Percentiles rank a stretch among this genome's conserved stretches.
Conservation (phyloP, 2,113 vertebrate species). For the Mionectes macconnelli region DNA sequence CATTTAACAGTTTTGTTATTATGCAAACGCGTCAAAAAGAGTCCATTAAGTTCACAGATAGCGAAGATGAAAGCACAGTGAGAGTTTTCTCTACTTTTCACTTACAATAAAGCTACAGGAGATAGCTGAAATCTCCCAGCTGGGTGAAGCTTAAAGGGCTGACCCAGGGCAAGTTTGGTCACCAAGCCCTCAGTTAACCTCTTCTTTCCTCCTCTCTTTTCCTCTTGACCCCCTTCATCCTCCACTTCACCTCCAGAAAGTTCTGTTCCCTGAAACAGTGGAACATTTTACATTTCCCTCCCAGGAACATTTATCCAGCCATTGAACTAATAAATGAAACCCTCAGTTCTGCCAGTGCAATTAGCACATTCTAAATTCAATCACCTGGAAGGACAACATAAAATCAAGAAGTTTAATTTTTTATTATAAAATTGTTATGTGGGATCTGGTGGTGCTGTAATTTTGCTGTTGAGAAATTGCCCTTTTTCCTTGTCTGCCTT, state of each 20-base stretch:
- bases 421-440: neutral
- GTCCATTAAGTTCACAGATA: neutral
- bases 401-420: neutral
- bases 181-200: neutral
- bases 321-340: neutral
- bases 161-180: neutral
- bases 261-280: neutral
- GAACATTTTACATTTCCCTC: neutral
- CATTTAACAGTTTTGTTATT: neutral
- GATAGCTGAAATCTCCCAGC: neutral
- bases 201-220: neutral
- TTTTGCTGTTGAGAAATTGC: conserved; percentile 1
- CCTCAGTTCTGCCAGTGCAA: neutral
- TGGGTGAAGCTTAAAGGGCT: neutral
- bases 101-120: neutral
- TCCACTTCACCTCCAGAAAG: neutral
- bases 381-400: neutral
- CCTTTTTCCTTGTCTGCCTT: neutral
- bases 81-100: neutral
- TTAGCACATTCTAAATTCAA: conserved; percentile 2
- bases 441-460: neutral
- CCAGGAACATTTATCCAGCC: neutral
- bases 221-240: neutral
- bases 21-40: neutral
- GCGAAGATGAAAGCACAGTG: neutral